phyloP scores from a whole-genome alignment of 2,888 invertebrate genomes.

The Pinctada fucata region DNA sequence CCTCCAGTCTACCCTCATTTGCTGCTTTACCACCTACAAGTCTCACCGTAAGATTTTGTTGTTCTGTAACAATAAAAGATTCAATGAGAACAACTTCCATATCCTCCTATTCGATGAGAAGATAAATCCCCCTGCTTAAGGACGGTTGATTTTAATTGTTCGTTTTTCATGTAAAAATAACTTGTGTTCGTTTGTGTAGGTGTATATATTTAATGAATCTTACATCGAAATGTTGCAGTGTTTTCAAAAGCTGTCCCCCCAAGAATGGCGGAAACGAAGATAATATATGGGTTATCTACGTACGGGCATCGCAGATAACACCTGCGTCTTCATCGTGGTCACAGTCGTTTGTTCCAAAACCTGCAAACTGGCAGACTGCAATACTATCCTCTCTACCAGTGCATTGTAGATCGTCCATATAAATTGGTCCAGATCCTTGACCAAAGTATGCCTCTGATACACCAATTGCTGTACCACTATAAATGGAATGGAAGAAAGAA shows the following conservation, averaged over 20 bases:
- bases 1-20: slow-evolving; percentile 36
- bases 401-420: slow-evolving; percentile 78
- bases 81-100: background rate
- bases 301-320: slow-evolving; percentile 74
- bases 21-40: slow-evolving; percentile 29
- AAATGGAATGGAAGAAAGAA: background rate
- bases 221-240: too few relatives aligned
- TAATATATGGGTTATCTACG: background rate
- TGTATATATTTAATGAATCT: too few relatives aligned
- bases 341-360: slow-evolving; percentile 86
- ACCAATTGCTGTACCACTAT: slow-evolving; percentile 30
- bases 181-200: too few relatives aligned
- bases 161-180: too few relatives aligned
- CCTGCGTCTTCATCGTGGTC: slow-evolving; percentile 86
- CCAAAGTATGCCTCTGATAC: slow-evolving; percentile 22
- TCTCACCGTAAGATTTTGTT: slow-evolving; percentile 12
- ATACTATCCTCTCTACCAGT: slow-evolving; percentile 80
- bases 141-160: too few relatives aligned
- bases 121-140: too few relatives aligned
- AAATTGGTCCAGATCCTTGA: slow-evolving; percentile 19
- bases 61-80: background rate
- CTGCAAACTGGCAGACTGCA: slow-evolving; percentile 82
- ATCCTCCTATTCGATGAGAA: too few relatives aligned
- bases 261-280: too few relatives aligned
- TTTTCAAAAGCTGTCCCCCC: too few relatives aligned